These are phyloP conservation scores for Rallus limicola DNA, from an alignment of 2,113 vertebrate genomes.

Conservation along the genomic window DNA sequence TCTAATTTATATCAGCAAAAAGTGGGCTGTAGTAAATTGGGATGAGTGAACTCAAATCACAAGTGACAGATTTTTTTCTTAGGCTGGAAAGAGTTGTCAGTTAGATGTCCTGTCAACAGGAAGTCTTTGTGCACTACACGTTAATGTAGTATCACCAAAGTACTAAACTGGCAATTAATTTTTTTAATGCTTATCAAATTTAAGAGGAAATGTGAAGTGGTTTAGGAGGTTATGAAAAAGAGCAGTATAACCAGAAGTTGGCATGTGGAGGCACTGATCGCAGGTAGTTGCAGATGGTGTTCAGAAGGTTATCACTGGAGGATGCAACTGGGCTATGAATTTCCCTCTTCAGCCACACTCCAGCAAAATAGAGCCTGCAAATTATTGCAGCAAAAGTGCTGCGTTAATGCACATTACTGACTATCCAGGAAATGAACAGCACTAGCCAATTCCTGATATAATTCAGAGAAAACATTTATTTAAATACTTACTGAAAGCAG, in stretches of 20 bases:
- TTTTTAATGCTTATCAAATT: background rate
- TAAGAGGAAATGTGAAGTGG: background rate
- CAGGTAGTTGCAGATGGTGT: fast-evolving
- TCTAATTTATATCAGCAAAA: background rate
- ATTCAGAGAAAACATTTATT: constrained; percentile 7
- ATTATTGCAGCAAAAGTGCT: background rate
- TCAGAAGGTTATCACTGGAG: background rate
- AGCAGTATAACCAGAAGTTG: background rate
- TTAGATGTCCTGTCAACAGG: background rate
- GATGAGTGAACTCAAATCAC: background rate
- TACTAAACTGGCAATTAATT: background rate
- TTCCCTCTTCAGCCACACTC: background rate
- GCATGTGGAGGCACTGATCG: background rate
- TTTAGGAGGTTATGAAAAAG: background rate
- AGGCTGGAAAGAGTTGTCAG: background rate
- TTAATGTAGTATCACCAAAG: background rate
- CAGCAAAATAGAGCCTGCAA: background rate
- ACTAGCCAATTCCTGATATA: background rate
- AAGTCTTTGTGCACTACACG: background rate
- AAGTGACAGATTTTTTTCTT: background rate
- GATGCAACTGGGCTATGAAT: background rate
- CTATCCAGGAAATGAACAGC: background rate
- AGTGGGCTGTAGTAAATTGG: fast-evolving
- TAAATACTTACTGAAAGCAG: constrained; percentile 40
- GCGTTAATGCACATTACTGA: background rate